Percentiles rank a stretch among this genome's conserved stretches.
phyloP scores from a whole-genome alignment of 2,113 vertebrate species.

The Mesitornis unicolor region DNA sequence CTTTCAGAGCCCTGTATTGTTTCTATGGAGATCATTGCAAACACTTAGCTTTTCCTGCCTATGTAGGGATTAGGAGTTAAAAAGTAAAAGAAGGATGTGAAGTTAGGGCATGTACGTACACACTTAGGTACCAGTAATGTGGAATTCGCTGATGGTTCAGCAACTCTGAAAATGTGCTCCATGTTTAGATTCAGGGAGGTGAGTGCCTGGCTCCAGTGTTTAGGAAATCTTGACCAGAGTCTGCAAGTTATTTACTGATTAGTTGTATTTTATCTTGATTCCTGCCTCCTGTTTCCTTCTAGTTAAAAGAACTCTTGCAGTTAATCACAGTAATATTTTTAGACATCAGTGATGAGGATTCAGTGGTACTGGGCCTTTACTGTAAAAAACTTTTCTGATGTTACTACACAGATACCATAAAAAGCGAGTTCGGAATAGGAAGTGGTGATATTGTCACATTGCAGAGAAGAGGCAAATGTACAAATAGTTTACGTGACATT shows the following conservation, averaged over 20 bases:
- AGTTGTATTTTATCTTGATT: background rate
- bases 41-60: background rate
- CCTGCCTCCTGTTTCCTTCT: background rate
- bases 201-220: background rate
- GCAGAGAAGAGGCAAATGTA: background rate
- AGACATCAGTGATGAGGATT: background rate
- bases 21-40: slow-evolving; percentile 33
- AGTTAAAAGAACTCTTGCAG: background rate
- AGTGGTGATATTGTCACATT: background rate
- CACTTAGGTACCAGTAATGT: background rate
- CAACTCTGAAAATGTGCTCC: background rate
- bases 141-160: background rate
- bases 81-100: background rate
- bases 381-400: rapidly evolving
- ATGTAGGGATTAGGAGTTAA: background rate
- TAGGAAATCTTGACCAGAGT: background rate
- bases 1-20: background rate
- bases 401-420: background rate
- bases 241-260: background rate
- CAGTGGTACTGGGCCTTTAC: background rate
- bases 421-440: background rate
- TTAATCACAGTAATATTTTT: background rate
- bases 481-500: background rate
- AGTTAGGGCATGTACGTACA: background rate
- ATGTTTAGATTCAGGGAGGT: background rate